Percentiles rank a stretch among this genome's conserved stretches.
These are phyloP conservation scores for Hirtodrosophila confusa DNA, from an alignment of 2,888 invertebrate genomes.

Conservation along the genomic window DNA sequence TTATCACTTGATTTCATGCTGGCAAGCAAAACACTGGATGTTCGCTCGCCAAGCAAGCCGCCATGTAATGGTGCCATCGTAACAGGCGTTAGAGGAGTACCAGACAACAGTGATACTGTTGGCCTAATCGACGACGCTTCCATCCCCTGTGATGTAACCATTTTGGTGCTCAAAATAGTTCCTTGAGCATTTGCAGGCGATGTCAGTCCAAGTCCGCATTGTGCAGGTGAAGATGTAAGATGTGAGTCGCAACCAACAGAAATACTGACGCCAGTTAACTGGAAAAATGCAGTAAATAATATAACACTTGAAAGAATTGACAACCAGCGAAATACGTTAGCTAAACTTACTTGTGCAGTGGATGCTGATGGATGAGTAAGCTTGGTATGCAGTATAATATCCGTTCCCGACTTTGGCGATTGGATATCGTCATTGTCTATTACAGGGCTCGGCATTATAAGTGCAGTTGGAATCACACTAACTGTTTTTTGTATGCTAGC, in stretches of 20 bases:
- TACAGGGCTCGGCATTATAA: slow-evolving; percentile 9
- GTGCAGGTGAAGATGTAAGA: slow-evolving; percentile 21
- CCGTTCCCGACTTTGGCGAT: slow-evolving; percentile 22
- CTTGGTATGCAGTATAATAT: slow-evolving; percentile 34
- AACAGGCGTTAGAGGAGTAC: slow-evolving; percentile 30
- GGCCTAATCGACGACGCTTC: slow-evolving; percentile 30
- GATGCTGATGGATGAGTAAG: slow-evolving; percentile 13
- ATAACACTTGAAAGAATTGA: background rate
- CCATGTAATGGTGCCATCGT: slow-evolving; percentile 34
- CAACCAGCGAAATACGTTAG: background rate
- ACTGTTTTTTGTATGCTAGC: slow-evolving; percentile 17
- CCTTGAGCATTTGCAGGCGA: slow-evolving; percentile 28
- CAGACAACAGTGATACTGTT: slow-evolving; percentile 28
- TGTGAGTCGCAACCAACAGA: slow-evolving; percentile 49
- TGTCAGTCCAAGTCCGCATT: slow-evolving; percentile 19
- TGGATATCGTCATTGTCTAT: slow-evolving; percentile 19
- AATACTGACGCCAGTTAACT: slow-evolving; percentile 40
- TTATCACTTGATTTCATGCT: slow-evolving; percentile 47
- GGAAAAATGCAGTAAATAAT: background rate
- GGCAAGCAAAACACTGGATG: slow-evolving; percentile 34
- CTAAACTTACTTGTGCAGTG: slow-evolving; percentile 45
- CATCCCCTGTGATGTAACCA: slow-evolving; percentile 35
- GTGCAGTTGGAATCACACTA: slow-evolving; percentile 12
- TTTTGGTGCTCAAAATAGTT: slow-evolving; percentile 38
- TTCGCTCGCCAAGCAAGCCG: slow-evolving; percentile 48